Evolutionary conservation across 2,888 invertebrate species (phyloP).

Genomic region (Eurytoma californica): DNA sequence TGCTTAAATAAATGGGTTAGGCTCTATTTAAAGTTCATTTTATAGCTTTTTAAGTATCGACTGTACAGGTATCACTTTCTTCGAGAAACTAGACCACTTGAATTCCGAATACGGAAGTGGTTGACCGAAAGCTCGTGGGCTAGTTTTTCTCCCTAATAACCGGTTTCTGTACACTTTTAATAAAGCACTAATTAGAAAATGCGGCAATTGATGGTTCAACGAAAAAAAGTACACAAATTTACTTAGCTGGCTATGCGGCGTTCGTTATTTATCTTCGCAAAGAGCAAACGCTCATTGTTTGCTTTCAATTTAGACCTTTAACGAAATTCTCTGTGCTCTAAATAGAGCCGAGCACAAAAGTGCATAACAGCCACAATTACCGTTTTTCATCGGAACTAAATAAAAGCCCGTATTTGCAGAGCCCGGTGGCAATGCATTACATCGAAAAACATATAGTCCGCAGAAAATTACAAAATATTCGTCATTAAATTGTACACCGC

Average conservation of each 20-base stretch:
- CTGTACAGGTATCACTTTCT: slow-evolving; percentile 26
- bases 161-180: too few species aligned
- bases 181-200: too few species aligned
- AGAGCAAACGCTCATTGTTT: neutral
- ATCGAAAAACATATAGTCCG: neutral
- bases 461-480: slow-evolving; percentile 46
- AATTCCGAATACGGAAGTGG: slow-evolving; percentile 29
- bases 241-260: too few species aligned
- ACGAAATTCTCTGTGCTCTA: neutral
- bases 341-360: neutral
- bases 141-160: neutral
- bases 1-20: slow-evolving; percentile 22
- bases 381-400: slow-evolving; percentile 17
- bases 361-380: slow-evolving; percentile 14
- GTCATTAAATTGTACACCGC: slow-evolving; percentile 29
- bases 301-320: neutral
- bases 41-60: slow-evolving; percentile 28
- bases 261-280: too few species aligned
- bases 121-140: neutral
- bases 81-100: slow-evolving; percentile 25
- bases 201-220: too few species aligned
- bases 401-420: neutral
- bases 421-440: slow-evolving; percentile 12
- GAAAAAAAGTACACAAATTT: too few species aligned
- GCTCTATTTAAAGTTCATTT: slow-evolving; percentile 27